phyloP scores from a whole-genome alignment of 2,888 invertebrate genomes.

The Panopea generosa region DNA sequence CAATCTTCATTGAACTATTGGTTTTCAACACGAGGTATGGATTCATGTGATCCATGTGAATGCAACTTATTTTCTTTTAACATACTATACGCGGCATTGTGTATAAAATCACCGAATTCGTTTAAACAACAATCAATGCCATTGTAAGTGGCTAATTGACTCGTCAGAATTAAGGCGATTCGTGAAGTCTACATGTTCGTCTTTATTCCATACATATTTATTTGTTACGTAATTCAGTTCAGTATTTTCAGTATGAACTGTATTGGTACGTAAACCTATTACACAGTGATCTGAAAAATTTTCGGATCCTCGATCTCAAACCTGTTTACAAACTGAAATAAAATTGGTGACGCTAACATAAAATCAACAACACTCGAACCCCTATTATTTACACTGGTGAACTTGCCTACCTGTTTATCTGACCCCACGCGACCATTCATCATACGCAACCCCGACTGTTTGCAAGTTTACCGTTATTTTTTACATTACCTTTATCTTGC shows the following conservation, averaged over 20 bases:
- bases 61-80: too few relatives aligned
- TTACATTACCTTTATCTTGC: not conserved
- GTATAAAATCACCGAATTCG: too few relatives aligned
- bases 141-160: too few relatives aligned
- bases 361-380: slow-evolving; percentile 11
- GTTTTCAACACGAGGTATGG: not conserved
- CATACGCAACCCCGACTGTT: not conserved
- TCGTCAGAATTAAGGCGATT: too few relatives aligned
- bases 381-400: not conserved
- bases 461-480: slow-evolving; percentile 3
- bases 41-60: too few relatives aligned
- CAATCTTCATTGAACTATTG: slow-evolving; percentile 2
- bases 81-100: too few relatives aligned
- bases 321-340: not conserved
- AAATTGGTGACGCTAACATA: not conserved
- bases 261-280: too few relatives aligned
- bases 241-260: too few relatives aligned
- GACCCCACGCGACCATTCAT: not conserved
- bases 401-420: not conserved
- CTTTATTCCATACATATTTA: too few relatives aligned
- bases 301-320: slow-evolving; percentile 3
- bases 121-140: too few relatives aligned
- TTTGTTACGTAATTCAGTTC: too few relatives aligned
- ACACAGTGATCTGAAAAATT: slow-evolving; percentile 15
- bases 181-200: too few relatives aligned